These are phyloP conservation scores for Cervus canadensis DNA, from an alignment of 2,113 vertebrate genomes.

Conservation along the genomic window DNA sequence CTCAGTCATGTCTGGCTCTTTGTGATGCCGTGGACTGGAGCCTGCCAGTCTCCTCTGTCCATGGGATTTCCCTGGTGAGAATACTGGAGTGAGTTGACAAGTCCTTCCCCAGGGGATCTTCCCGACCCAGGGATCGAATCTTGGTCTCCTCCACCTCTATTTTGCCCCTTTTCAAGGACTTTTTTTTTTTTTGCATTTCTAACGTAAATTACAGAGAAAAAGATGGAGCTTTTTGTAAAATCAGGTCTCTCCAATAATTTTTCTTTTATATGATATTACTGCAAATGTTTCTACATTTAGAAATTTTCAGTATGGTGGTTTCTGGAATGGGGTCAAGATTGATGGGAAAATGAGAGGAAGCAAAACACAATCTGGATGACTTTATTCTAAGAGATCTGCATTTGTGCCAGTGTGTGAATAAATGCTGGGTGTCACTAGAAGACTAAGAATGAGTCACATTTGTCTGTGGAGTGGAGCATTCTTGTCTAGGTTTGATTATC, in stretches of 20 bases:
- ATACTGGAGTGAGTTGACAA: not conserved
- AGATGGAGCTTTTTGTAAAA: not conserved
- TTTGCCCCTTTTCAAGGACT: not conserved
- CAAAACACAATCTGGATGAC: not conserved
- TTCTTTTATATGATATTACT: not conserved
- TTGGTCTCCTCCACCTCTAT: not conserved
- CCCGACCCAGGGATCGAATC: accelerated
- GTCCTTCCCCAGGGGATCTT: not conserved
- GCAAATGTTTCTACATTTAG: not conserved
- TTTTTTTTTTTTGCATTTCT: not conserved
- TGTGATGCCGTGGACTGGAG: not conserved
- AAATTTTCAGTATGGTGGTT: not conserved
- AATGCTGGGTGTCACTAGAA: not conserved
- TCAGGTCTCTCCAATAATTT: not conserved
- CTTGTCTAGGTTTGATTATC: not conserved
- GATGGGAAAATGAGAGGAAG: not conserved
- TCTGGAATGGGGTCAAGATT: conserved; percentile 9
- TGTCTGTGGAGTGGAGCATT: not conserved
- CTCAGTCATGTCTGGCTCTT: not conserved
- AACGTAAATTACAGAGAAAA: conserved; percentile 1
- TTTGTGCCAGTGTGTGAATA: not conserved
- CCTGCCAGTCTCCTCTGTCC: not conserved
- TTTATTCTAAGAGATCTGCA: not conserved
- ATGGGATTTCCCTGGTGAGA: not conserved
- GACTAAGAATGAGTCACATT: not conserved